Base-by-base conservation (phyloP, 2,888 invertebrate genomes). In the Sphaerophoria rueppellii region DNA sequence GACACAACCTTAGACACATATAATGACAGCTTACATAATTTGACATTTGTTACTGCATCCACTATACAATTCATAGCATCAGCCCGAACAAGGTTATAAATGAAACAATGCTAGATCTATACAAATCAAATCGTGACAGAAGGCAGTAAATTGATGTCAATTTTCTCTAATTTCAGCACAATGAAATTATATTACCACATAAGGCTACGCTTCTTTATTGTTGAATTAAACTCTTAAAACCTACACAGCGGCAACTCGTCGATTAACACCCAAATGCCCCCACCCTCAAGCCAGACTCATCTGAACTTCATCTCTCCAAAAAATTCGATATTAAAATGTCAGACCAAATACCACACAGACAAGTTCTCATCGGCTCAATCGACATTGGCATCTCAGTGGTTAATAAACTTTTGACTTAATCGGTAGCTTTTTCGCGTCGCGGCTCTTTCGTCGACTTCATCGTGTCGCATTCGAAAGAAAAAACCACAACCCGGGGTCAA, bases 271-370 rank as follows among this genome's bases (percentile, higher is more conserved):
- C 1, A 14, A 73, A 55, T 37, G 76, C 72, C 65, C 74, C 72
- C 76, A 63, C 76, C 72, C 76, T 16, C 76, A 81, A 85, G 58
- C 46, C 40, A 65, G 37, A 61, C 83, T 72, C 81, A 75, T 85
- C 69, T 35, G 46, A 65, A 32, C 67, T 70, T 72, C 74, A 35
- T 61, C 71, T 75, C 65, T 50, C 52, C 48, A 40, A 50, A 40
- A 14, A 50, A 48, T 40, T 58, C 35, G 69, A 35, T 43, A 50
- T 76, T 54, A 54, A 85, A 81, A 81, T 85, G 81, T 73, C 72
- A 85, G 43, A 63, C 63, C 70, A 81, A 85, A 85, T 81, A 81
- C 80, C 81, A 81, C 58, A 65, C 58, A 65, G 54, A 63, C 69
- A 69, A 73, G 60, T 65, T 81, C 76, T 46, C 58, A 65, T 60